These are phyloP conservation scores for Drosophila novamexicana DNA, from an alignment of 1,140 invertebrate genomes.

Conservation along the genomic window DNA sequence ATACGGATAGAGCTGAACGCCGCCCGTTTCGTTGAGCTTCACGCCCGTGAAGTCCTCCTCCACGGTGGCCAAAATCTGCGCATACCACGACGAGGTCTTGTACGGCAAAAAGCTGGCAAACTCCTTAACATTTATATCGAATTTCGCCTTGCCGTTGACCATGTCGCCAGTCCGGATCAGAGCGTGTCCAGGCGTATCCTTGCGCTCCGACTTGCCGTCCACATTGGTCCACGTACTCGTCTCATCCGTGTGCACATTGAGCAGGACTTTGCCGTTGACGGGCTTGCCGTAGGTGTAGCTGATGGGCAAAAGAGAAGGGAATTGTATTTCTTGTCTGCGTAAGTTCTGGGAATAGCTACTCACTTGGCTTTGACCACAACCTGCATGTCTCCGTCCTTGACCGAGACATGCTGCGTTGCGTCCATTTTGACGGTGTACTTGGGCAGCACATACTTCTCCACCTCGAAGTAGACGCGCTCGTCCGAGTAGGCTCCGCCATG, in stretches of 20 bases:
- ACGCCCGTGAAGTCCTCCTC: conserved; percentile 90
- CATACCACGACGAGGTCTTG: conserved; percentile 75
- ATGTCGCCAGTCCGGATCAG: conserved; percentile 86
- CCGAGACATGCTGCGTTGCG: conserved; percentile 92
- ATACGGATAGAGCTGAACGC: conserved; percentile 91
- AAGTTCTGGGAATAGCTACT: conserved; percentile 21
- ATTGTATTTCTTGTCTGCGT: not conserved
- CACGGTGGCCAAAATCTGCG: conserved; percentile 89
- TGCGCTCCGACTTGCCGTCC: conserved; percentile 48
- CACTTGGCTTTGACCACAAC: conserved; percentile 91
- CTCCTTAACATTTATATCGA: conserved; percentile 89
- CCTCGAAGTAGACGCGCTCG: conserved; percentile 69
- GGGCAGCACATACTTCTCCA: conserved; percentile 95
- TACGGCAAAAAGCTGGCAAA: conserved; percentile 85
- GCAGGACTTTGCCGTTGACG: conserved; percentile 90
- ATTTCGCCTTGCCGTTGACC: conserved; percentile 89
- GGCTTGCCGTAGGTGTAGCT: conserved; percentile 90
- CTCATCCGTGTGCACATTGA: conserved; percentile 85
- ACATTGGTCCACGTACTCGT: conserved; percentile 43
- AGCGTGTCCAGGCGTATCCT: conserved; percentile 47
- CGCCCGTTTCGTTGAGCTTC: conserved; percentile 91
- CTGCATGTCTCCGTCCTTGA: conserved; percentile 91
- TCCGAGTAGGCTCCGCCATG: conserved; percentile 46
- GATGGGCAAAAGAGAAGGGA: conserved; percentile 72
- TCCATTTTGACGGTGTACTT: conserved; percentile 95